Conservation (phyloP, 2,888 invertebrate genomes). For the Eupithecia dodoneata region DNA sequence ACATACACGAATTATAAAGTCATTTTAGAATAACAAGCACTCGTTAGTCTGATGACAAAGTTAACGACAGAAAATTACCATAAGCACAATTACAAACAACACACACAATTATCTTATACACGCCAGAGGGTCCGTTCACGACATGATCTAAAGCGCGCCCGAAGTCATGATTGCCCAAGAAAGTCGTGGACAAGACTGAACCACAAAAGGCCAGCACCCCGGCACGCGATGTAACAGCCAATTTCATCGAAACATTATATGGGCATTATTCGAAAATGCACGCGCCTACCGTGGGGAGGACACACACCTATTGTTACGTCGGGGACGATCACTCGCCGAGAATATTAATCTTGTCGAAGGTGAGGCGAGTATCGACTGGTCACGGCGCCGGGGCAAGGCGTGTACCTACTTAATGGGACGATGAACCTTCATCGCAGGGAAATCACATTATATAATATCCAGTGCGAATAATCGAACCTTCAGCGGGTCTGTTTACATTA, state of each 20-base stretch:
- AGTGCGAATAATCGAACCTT: constrained; percentile 44
- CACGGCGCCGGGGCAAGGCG: constrained; percentile 59
- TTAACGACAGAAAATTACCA: constrained; percentile 48
- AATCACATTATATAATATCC: constrained; percentile 46
- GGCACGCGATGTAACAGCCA: constrained; percentile 70
- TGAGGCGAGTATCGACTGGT: constrained; percentile 61
- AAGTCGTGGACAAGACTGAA: constrained; percentile 73
- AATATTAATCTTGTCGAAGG: constrained; percentile 81
- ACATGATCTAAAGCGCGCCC: constrained; percentile 40
- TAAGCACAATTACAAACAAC: constrained; percentile 45
- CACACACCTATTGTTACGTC: constrained; percentile 75
- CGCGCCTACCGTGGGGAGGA: constrained; percentile 73
- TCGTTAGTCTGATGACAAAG: constrained; percentile 48
- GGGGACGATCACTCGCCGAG: constrained; percentile 71
- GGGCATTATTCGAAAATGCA: constrained; percentile 83
- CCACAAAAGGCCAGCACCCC: constrained; percentile 60
- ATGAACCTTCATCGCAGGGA: constrained; percentile 66
- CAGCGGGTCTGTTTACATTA: constrained; percentile 28
- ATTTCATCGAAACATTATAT: constrained; percentile 81
- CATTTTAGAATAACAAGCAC: constrained; percentile 42
- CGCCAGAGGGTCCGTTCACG: constrained; percentile 49
- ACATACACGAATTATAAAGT: constrained; percentile 42
- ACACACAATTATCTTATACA: constrained; percentile 46
- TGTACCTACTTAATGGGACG: constrained; percentile 63
- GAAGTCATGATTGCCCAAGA: constrained; percentile 59